Evolutionary conservation across 2,797 vertebrate species (phyloP), one percentile per base, ranked within the genome.

Genomic region (Dromococcyx pavoninus): DNA sequence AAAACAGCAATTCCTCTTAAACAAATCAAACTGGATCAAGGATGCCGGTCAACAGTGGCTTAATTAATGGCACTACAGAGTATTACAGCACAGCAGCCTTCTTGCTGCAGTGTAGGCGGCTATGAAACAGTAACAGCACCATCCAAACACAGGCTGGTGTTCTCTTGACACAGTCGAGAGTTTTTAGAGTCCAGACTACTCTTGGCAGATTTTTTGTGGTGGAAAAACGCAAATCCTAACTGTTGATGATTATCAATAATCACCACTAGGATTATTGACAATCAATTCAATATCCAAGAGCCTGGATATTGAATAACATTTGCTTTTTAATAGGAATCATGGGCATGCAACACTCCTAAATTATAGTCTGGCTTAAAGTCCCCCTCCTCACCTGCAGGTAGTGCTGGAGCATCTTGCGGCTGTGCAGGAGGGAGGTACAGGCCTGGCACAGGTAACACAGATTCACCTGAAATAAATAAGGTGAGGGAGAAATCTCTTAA

Each of bases 321-420:
- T 75, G 78, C 37, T 35, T 91, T 72, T 32, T 27, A 50, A 23
- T 1, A 64, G 22, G 67, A 11, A 85, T 58, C 61, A 65, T 0
- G 1, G 23, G 32, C 32, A 37, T 24, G 21, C 33, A 66, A 51
- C 25, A 24, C 32, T 35, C 37, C 35, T 18, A 17, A 33, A 21
- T 19, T 17, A 0, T 46, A 54, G 51, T 16, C 9, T 39, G 43
- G 50, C 28, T 79, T 16, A n/a, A 27, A 28, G 53, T 50, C 41
- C 46, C 43, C 48, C 5, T 32, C 44, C 97, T 96, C 83, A 99
- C 99, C 99, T 99, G 99, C 51, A 99, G 97, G 96, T 99, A 99
- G 98, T 99, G 99, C 96, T 99, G 99, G 27, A 99, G 98, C 99
- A 99, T 99, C 97, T 99, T 99, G 92, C 99, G 99, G 97, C 99